These are phyloP conservation scores for Daboia siamensis DNA, from an alignment of 2,113 vertebrate species.

Conservation along the genomic window DNA sequence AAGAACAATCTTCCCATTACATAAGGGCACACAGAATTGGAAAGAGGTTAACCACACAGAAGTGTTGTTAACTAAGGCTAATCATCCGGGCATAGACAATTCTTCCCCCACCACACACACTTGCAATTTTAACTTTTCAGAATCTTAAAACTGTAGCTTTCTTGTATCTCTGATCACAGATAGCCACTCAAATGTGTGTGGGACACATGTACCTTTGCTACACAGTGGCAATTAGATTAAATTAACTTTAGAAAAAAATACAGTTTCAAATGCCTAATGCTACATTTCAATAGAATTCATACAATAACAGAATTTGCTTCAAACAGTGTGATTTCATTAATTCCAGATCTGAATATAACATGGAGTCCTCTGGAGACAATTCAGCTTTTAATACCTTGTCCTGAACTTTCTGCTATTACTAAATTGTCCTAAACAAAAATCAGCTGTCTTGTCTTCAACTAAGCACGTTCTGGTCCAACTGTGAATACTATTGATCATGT, in stretches of 20 bases:
- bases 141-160: constrained; percentile 15
- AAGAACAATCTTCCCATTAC: neutral
- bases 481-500: constrained; percentile 41
- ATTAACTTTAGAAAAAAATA: neutral
- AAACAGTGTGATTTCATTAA: neutral
- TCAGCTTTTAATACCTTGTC: neutral
- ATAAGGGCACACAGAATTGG: neutral
- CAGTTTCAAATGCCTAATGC: neutral
- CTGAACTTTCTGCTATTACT: neutral
- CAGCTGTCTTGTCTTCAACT: neutral
- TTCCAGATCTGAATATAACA: neutral
- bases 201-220: neutral
- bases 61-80: neutral
- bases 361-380: neutral
- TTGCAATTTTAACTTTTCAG: neutral
- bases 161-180: neutral
- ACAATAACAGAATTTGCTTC: neutral
- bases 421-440: neutral
- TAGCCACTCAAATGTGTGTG: neutral
- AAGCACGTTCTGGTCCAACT: constrained; percentile 41
- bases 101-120: neutral
- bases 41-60: constrained; percentile 7
- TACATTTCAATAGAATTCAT: neutral
- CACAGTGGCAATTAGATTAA: neutral
- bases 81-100: neutral